A percentile compares a stretch with the other conserved stretches of the same genome.
Conservation (phyloP, 1,140 invertebrate species). For the Zaprionus vittiger region DNA sequence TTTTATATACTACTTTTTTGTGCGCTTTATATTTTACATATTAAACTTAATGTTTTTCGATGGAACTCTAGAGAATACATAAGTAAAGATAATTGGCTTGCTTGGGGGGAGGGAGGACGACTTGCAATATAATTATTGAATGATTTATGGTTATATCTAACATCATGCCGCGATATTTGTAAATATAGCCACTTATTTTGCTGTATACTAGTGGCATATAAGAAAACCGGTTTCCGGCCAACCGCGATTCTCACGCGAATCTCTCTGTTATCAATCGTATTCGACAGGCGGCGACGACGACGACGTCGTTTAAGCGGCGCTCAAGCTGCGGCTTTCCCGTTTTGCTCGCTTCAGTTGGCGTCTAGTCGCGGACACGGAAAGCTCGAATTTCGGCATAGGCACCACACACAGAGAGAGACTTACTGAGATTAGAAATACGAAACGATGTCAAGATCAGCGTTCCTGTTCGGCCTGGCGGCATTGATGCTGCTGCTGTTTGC, state of each 20-base stretch:
- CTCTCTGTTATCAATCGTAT: conserved; percentile 43
- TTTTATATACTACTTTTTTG: neutral
- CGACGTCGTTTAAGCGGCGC: neutral
- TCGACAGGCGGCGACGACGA: neutral
- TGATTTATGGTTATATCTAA: conserved; percentile 15
- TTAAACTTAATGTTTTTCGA: neutral
- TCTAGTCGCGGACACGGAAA: conserved; percentile 17
- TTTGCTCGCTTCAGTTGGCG: conserved; percentile 24
- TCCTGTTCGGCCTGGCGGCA: conserved; percentile 30
- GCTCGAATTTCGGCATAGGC: conserved; percentile 5
- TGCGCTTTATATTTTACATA: neutral
- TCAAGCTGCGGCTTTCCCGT: neutral
- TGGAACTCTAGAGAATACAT: neutral
- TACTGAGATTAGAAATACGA: conserved; percentile 10
- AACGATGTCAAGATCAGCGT: conserved; percentile 48
- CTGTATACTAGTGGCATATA: neutral
- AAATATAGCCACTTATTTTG: conserved; percentile 8
- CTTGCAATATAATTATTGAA: conserved; percentile 12
- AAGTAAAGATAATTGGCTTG: neutral
- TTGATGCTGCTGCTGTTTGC: conserved; percentile 21
- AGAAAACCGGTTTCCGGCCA: conserved; percentile 38
- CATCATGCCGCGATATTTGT: conserved; percentile 5
- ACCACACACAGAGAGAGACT: neutral
- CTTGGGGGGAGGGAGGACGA: neutral
- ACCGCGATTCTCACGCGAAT: conserved; percentile 23